These are phyloP conservation scores for Antechinus flavipes DNA, from an alignment of 2,113 vertebrate species.

Conservation along the genomic window DNA sequence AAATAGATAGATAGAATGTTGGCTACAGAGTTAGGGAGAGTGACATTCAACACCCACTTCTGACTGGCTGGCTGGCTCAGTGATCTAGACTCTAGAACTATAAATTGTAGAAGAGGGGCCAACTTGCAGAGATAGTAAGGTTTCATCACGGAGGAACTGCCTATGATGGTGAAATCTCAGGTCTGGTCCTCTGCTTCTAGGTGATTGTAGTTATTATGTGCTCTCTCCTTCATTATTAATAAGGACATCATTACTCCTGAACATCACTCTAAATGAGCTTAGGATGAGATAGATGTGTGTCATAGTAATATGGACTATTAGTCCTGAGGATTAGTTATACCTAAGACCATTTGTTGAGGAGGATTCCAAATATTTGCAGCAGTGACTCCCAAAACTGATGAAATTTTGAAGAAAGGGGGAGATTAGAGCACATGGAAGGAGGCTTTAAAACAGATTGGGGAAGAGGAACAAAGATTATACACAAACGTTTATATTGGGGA, in stretches of 20 bases:
- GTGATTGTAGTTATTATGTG: neutral
- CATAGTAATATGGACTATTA: neutral
- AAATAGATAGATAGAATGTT: neutral
- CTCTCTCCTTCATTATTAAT: neutral
- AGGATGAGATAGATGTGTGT: neutral
- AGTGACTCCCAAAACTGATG: neutral
- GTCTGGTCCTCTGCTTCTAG: neutral
- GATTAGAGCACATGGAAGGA: too few relatives aligned
- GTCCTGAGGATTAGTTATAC: neutral
- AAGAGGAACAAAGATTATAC: neutral
- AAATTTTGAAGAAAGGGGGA: neutral
- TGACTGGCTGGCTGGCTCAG: neutral
- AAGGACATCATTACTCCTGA: neutral
- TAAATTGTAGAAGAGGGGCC: neutral
- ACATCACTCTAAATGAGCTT: neutral
- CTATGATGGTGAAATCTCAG: neutral
- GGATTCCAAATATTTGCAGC: neutral
- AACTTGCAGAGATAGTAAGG: neutral
- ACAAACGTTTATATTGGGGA: neutral
- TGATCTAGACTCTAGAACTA: neutral
- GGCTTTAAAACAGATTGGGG: neutral
- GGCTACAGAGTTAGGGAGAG: neutral
- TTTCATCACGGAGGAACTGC: neutral
- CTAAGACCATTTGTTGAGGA: neutral
- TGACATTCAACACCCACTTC: neutral